phyloP scores from a whole-genome alignment of 2,113 vertebrate species.

The Phodopus roborovskii region DNA sequence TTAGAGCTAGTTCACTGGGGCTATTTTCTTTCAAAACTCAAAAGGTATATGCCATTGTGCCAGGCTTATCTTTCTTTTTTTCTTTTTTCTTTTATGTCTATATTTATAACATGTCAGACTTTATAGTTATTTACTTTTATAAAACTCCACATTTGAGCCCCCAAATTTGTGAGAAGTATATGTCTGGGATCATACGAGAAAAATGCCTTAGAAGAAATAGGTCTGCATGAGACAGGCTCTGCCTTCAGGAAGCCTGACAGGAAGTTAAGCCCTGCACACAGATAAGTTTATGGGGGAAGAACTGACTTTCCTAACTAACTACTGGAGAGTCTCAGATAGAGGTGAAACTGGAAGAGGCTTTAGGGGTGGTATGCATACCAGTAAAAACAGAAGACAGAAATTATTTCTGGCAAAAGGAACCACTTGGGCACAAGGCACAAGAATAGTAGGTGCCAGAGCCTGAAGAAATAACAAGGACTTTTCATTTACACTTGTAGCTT shows the following conservation, averaged over 20 bases:
- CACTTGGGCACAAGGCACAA: neutral
- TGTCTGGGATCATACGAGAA: neutral
- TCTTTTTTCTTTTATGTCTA: slow-evolving; percentile 37
- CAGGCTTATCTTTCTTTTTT: slow-evolving; percentile 4
- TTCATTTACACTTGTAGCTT: neutral
- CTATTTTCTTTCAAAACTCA: neutral
- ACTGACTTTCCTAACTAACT: neutral
- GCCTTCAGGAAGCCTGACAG: neutral
- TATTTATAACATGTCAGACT: slow-evolving; percentile 15
- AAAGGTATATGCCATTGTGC: neutral
- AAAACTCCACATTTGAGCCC: slow-evolving; percentile 21
- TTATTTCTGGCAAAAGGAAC: neutral
- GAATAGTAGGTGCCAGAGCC: neutral
- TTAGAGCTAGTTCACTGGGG: neutral
- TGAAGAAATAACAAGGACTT: slow-evolving; percentile 23
- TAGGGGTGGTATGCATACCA: neutral
- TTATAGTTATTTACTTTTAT: neutral
- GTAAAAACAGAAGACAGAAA: neutral
- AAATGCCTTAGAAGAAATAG: slow-evolving; percentile 28
- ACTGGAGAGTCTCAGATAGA: slow-evolving; percentile 20
- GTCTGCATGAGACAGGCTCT: neutral
- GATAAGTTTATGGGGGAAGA: neutral
- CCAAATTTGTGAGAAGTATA: neutral
- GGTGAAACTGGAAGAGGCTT: slow-evolving; percentile 26
- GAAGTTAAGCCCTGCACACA: neutral